Evolutionary conservation across 2,888 invertebrate genomes (phyloP).

Genomic region (Sarcophaga carnaria): DNA sequence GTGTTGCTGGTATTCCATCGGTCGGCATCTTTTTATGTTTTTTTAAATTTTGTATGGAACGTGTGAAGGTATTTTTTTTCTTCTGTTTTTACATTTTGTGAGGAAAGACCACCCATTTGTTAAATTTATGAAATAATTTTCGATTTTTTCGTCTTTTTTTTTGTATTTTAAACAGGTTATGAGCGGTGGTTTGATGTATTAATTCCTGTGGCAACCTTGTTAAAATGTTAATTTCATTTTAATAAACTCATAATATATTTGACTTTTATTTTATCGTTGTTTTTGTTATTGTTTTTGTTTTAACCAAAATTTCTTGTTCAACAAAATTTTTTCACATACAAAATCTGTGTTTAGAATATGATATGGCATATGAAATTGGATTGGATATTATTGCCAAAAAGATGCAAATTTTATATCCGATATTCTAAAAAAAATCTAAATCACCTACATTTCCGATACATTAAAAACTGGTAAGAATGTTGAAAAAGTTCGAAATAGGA

Average conservation of each 20-base stretch:
- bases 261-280: background rate
- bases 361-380: background rate
- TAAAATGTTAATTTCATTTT: conserved; percentile 58
- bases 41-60: background rate
- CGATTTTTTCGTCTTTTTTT: conserved; percentile 1
- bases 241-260: conserved; percentile 26
- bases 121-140: conserved; percentile 12
- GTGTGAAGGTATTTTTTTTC: conserved; percentile 50
- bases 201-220: conserved; percentile 57
- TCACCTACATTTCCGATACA: too few species aligned
- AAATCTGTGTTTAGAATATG: conserved; percentile 35
- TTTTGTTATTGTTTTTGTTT: background rate
- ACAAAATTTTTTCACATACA: conserved; percentile 21
- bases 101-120: conserved; percentile 47
- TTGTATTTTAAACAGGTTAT: conserved; percentile 46
- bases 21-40: background rate
- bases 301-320: background rate
- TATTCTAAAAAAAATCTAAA: too few species aligned
- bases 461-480: too few species aligned
- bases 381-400: background rate
- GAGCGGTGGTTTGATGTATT: conserved; percentile 15
- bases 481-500: too few species aligned
- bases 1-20: background rate
- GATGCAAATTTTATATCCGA: too few species aligned
- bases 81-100: conserved; percentile 12